Percentiles rank a stretch among this genome's conserved stretches.
phyloP scores from a whole-genome alignment of 2,888 invertebrate species.

The Pegoplata infirma region DNA sequence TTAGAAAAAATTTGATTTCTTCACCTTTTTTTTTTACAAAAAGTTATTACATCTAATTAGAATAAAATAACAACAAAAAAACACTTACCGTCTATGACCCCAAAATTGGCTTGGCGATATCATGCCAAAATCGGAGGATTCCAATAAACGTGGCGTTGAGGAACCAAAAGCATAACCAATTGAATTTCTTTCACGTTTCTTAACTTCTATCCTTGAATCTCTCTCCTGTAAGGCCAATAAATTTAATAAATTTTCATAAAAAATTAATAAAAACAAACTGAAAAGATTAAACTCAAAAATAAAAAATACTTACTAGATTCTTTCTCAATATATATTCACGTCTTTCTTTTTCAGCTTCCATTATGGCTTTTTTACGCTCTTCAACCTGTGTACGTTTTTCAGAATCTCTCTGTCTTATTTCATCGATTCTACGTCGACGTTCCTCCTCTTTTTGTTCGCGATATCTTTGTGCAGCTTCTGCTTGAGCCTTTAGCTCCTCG shows the following conservation, averaged over 20 bases:
- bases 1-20: too few relatives aligned
- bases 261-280: neutral
- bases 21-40: too few relatives aligned
- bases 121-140: slow-evolving; percentile 86
- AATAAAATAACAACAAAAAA: too few relatives aligned
- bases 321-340: slow-evolving; percentile 91
- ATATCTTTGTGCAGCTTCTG: slow-evolving; percentile 91
- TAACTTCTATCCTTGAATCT: slow-evolving; percentile 88
- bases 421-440: slow-evolving; percentile 88
- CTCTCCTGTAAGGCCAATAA: slow-evolving; percentile 80
- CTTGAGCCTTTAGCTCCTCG: slow-evolving; percentile 93
- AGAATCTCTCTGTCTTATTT: slow-evolving; percentile 87
- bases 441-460: slow-evolving; percentile 93
- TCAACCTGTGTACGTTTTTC: slow-evolving; percentile 87
- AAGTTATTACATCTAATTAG: too few relatives aligned
- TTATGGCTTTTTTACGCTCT: slow-evolving; percentile 92
- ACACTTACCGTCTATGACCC: slow-evolving; percentile 86
- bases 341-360: slow-evolving; percentile 92
- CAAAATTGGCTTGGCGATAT: slow-evolving; percentile 82
- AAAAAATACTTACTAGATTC: slow-evolving; percentile 81
- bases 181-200: slow-evolving; percentile 86
- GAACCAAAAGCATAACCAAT: slow-evolving; percentile 94
- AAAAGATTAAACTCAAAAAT: neutral
- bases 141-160: slow-evolving; percentile 91
- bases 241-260: neutral